Evolutionary conservation across 1,140 invertebrate species (phyloP).

Genomic region (Hylaeus volcanicus): DNA sequence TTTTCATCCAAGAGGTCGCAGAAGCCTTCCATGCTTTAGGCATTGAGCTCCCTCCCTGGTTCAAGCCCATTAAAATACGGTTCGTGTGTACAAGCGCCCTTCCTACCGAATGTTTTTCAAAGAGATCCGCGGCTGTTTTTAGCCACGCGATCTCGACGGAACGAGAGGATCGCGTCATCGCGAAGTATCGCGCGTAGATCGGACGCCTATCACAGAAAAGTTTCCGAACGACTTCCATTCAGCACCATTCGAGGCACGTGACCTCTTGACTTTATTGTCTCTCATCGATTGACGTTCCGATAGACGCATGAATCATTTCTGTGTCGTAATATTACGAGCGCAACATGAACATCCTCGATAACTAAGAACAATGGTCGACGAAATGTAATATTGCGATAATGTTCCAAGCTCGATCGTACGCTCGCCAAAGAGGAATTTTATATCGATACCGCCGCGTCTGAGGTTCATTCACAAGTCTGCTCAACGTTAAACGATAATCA

Average conservation of each 20-base stretch:
- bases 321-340: constrained; percentile 39
- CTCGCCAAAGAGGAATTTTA: constrained; percentile 21
- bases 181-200: not conserved
- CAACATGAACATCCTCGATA: constrained; percentile 32
- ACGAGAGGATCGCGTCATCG: not conserved
- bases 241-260: constrained; percentile 15
- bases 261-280: constrained; percentile 47
- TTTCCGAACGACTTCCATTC: constrained; percentile 42
- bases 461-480: constrained; percentile 20
- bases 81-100: too few relatives aligned
- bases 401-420: not conserved
- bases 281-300: constrained; percentile 57
- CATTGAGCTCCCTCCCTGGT: too few relatives aligned
- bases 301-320: constrained; percentile 49
- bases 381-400: constrained; percentile 31
- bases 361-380: constrained; percentile 31
- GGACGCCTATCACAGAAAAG: not conserved
- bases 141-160: too few relatives aligned
- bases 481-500: constrained; percentile 21
- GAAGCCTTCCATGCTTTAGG: too few relatives aligned
- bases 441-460: constrained; percentile 3
- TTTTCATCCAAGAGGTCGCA: too few relatives aligned
- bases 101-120: too few relatives aligned
- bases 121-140: too few relatives aligned
- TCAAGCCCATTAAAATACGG: too few relatives aligned